A percentile compares a stretch with the other conserved stretches of the same genome.
These are phyloP conservation scores for Saturnia pavonia DNA, from an alignment of 2,888 invertebrate species.

Conservation along the genomic window DNA sequence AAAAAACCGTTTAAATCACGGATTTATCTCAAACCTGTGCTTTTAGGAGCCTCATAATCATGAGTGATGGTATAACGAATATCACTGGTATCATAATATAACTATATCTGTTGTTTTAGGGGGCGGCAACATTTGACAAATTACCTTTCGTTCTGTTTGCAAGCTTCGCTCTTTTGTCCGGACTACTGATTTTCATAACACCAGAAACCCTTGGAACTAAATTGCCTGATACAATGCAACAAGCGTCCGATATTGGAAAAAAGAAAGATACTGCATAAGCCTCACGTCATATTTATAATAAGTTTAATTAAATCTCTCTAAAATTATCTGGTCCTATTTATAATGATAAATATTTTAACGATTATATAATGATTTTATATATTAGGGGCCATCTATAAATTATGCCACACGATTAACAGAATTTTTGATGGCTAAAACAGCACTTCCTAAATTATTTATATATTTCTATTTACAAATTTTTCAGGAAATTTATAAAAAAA, in stretches of 20 bases:
- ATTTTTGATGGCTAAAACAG: too few relatives aligned
- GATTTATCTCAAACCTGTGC: too few relatives aligned
- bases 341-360: slow-evolving; percentile 4
- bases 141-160: slow-evolving; percentile 81
- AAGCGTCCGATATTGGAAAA: slow-evolving; percentile 59
- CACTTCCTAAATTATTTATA: too few relatives aligned
- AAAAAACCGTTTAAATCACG: too few relatives aligned
- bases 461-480: too few relatives aligned
- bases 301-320: not conserved
- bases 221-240: slow-evolving; percentile 74
- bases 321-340: not conserved
- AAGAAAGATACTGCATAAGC: not conserved
- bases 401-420: too few relatives aligned
- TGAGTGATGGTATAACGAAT: too few relatives aligned
- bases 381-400: too few relatives aligned
- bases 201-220: slow-evolving; percentile 82
- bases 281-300: not conserved
- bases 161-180: slow-evolving; percentile 73
- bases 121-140: slow-evolving; percentile 53
- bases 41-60: too few relatives aligned
- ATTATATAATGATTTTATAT: too few relatives aligned
- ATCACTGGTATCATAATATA: not conserved
- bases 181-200: slow-evolving; percentile 74
- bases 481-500: too few relatives aligned
- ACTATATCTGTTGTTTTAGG: slow-evolving; percentile 35